Conservation (phyloP, 2,113 vertebrate genomes). For the Spilogale gracilis region DNA sequence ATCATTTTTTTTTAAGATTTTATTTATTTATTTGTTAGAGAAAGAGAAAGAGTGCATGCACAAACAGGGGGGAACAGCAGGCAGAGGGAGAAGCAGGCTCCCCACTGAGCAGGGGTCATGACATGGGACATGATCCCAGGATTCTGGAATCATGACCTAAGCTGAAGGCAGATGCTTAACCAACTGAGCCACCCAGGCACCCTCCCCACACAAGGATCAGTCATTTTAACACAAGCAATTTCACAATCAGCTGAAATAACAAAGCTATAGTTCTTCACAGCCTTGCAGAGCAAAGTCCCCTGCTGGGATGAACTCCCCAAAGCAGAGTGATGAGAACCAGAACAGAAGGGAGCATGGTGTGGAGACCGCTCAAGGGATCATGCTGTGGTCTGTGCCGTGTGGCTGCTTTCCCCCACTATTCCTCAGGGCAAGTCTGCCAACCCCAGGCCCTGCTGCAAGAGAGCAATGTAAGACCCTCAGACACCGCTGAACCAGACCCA, state of each 20-base stretch:
- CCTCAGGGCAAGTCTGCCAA: neutral
- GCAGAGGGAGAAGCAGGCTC: no score
- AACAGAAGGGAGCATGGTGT: neutral
- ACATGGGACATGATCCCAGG: no score
- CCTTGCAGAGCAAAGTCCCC: neutral
- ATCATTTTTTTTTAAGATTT: no score
- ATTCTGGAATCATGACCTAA: no score
- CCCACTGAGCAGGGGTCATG: no score
- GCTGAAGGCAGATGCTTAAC: no score
- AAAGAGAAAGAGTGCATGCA: no score
- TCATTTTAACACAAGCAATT: neutral
- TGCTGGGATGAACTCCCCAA: neutral
- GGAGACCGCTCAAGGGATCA: rapidly evolving
- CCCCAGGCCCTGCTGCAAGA: neutral
- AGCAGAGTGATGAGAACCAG: neutral
- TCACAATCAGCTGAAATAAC: neutral
- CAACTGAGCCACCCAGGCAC: no score
- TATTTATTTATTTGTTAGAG: no score
- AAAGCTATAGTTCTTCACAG: neutral
- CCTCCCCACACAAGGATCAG: no score
- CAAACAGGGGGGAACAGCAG: no score
- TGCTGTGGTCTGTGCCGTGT: rapidly evolving
- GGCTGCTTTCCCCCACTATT: neutral
- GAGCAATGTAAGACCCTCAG: neutral
- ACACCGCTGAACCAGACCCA: rapidly evolving